Base-by-base conservation (phyloP, 2,113 vertebrate species). In the Pedetes capensis region DNA sequence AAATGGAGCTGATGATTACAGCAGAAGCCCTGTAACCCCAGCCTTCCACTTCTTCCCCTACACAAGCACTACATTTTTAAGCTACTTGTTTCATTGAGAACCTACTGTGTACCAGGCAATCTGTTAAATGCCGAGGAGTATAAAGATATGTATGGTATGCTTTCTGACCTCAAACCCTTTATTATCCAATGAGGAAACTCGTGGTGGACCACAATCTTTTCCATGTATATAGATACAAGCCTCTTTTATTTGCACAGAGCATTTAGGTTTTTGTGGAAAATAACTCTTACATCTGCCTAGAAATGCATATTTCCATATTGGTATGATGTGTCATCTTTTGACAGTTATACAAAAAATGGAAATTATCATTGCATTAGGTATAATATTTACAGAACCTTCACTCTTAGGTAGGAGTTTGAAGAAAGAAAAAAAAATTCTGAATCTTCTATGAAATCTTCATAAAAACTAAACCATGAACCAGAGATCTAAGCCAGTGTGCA, bases 261-360 rank as follows among this genome's bases (percentile, higher is more conserved):
- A 29, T 82, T 95, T 78, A 25, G 42, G 13, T 92, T 91, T 95
- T 87, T 86, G 63, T 64, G 91, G 57, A 95, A 96, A 94, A 89
- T 80, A 95, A 57, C 74, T 86, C 29, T 95, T 84, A 82, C 22
- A 74, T 93, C 94, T 79, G 49, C 57, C 61, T 91, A 80, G 74
- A 96, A 89, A 83, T 75, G 22, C 47, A 39, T 44, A 93, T 44
- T 86, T 82, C 42, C 82, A 94, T 88, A 85, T 53, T 92, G 71
- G 37, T 47, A 83, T 72, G 44, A 95, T 80, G 34, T 79, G 69
- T 91, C 72, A 86, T 86, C 51, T 94, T 89, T 89, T 89, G 89
- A 94, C 64, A 75, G 39, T 86, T 87, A 86, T 59, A 39, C 63
- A 86, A 91, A 93, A 84, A 76, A 20, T 53, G 79, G 37, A 92